A percentile compares a stretch with the other conserved stretches of the same genome.
These are phyloP conservation scores for Melangyna quadrimaculata DNA, from an alignment of 2,888 invertebrate species.

Conservation along the genomic window DNA sequence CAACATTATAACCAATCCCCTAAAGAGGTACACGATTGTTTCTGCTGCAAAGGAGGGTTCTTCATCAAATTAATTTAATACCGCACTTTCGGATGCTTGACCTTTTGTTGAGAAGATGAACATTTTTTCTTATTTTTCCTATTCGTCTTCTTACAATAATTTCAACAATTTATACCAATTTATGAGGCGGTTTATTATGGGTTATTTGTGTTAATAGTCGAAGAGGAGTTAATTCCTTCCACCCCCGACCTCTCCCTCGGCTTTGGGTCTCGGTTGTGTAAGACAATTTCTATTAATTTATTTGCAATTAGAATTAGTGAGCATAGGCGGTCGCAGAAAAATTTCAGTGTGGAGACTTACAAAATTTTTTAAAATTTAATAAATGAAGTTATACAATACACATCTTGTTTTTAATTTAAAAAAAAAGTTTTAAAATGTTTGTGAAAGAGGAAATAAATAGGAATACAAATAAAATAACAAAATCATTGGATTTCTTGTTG, in stretches of 20 bases:
- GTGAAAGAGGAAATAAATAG: too few relatives aligned
- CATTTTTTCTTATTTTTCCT: neutral
- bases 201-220: slow-evolving; percentile 60
- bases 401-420: neutral
- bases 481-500: too few relatives aligned
- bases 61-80: slow-evolving; percentile 10
- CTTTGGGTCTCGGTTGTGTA: slow-evolving; percentile 9
- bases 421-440: too few relatives aligned
- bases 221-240: slow-evolving; percentile 18
- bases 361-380: neutral
- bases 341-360: too few relatives aligned
- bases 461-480: too few relatives aligned
- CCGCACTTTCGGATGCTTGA: slow-evolving; percentile 35
- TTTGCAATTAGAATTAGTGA: slow-evolving; percentile 27
- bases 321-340: neutral
- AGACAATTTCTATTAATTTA: slow-evolving; percentile 53
- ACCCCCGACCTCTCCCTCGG: neutral
- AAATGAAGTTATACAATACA: too few relatives aligned
- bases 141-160: slow-evolving; percentile 8
- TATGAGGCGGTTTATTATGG: slow-evolving; percentile 49
- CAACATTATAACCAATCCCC: slow-evolving; percentile 41
- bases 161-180: slow-evolving; percentile 42
- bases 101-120: slow-evolving; percentile 24
- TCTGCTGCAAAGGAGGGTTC: slow-evolving; percentile 6
- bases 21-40: slow-evolving; percentile 51